Evolutionary conservation across 2,888 invertebrate species (phyloP).

Genomic region (Dicyrtomina minuta): DNA sequence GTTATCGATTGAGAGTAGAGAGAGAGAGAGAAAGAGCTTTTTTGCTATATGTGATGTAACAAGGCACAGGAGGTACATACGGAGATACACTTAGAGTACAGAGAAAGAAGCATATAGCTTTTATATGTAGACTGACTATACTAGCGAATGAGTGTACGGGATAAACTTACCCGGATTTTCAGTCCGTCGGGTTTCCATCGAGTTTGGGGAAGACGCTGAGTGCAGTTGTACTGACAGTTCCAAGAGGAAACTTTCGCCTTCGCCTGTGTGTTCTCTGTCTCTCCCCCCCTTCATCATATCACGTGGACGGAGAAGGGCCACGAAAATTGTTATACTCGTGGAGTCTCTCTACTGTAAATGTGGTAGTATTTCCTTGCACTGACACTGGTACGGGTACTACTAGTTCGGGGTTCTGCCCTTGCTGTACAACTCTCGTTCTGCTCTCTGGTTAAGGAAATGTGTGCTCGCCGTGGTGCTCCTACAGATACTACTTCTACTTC

Average conservation of each 20-base stretch:
- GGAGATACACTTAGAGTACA: too few species aligned
- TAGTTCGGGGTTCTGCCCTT: too few species aligned
- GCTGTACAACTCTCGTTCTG: too few species aligned
- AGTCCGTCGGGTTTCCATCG: slow-evolving; percentile 16
- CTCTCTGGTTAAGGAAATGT: too few species aligned
- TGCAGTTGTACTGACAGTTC: slow-evolving; percentile 23
- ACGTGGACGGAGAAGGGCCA: slow-evolving; percentile 12
- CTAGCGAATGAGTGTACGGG: slow-evolving; percentile 1
- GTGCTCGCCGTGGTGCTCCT: too few species aligned
- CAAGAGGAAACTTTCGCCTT: slow-evolving; percentile 22
- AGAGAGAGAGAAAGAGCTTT: too few species aligned
- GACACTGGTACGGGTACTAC: not conserved
- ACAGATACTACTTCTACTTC: too few species aligned
- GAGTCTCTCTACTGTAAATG: not conserved
- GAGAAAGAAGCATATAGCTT: not conserved
- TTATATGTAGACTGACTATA: too few species aligned
- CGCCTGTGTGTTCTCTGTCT: not conserved
- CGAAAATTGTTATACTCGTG: not conserved
- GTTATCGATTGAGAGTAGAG: slow-evolving; percentile 27
- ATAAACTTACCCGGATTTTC: slow-evolving; percentile 27
- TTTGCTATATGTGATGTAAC: slow-evolving; percentile 31
- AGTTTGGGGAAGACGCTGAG: slow-evolving; percentile 21
- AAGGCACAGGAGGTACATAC: not conserved
- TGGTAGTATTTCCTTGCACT: too few species aligned
- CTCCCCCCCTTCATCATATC: slow-evolving; percentile 10